Evolutionary conservation across 2,797 vertebrate species (phyloP).

Genomic region (Selene dorsalis): DNA sequence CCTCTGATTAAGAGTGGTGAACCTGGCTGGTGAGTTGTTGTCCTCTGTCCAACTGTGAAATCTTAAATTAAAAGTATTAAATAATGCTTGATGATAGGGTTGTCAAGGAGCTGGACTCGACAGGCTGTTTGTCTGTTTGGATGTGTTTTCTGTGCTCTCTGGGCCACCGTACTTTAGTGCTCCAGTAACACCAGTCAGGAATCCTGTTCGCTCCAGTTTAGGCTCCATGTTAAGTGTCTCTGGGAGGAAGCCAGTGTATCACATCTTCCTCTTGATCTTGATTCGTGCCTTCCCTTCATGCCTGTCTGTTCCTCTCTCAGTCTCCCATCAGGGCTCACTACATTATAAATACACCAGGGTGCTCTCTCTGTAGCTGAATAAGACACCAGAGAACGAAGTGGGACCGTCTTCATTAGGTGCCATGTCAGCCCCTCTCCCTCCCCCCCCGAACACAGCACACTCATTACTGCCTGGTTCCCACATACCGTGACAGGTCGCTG

Average conservation of each 20-base stretch:
- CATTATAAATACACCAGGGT: constrained; percentile 40
- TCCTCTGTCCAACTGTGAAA: no score
- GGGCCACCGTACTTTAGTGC: not conserved
- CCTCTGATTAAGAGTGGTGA: no score
- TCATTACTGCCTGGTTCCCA: constrained; percentile 6
- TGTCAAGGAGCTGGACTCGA: no score
- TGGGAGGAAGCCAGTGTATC: not conserved
- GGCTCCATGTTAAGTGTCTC: not conserved
- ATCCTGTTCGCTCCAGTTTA: not conserved
- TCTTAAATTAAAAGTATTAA: no score
- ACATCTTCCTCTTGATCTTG: not conserved
- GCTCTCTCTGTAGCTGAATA: constrained; percentile 15
- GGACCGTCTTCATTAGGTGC: constrained; percentile 16
- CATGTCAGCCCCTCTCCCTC: not conserved
- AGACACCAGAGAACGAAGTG: constrained; percentile 25
- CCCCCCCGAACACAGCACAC: constrained; percentile 9
- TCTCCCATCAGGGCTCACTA: not conserved
- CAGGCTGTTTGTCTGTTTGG: no score
- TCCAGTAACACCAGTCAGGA: not conserved
- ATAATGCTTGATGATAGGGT: no score
- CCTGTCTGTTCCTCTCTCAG: not conserved
- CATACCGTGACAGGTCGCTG: constrained; percentile 14
- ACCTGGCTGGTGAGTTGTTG: no score
- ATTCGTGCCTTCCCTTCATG: not conserved
- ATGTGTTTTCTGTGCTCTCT: no score